phyloP scores from a whole-genome alignment of 2,888 invertebrate genomes.

The Marasmarcha lunaedactyla region DNA sequence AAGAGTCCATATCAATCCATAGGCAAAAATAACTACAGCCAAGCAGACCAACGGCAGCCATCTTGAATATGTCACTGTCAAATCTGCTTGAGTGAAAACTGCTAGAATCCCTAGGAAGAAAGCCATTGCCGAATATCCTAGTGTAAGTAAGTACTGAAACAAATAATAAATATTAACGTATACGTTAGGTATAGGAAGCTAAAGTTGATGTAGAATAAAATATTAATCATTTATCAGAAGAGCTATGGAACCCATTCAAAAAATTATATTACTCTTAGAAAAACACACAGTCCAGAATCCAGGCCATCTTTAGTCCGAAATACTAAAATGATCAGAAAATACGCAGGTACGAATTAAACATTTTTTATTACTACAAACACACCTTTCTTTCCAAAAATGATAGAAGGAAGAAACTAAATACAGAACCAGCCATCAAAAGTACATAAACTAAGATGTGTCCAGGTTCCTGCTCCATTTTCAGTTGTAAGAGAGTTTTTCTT shows the following conservation, averaged over 20 bases:
- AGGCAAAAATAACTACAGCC: conserved; percentile 33
- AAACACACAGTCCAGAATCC: too few relatives aligned
- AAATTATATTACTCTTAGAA: too few relatives aligned
- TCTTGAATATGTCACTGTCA: conserved; percentile 28
- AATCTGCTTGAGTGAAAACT: conserved; percentile 41
- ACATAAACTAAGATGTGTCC: not conserved
- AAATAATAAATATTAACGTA: too few relatives aligned
- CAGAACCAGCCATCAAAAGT: not conserved
- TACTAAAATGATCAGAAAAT: too few relatives aligned
- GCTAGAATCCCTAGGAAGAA: conserved; percentile 41
- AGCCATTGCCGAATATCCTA: conserved; percentile 36
- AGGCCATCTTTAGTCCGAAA: too few relatives aligned
- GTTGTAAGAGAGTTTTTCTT: not conserved
- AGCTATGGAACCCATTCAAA: too few relatives aligned
- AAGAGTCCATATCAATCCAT: conserved; percentile 38
- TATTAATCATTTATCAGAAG: too few relatives aligned
- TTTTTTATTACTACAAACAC: too few relatives aligned
- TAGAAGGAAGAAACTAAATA: not conserved
- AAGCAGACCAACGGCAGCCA: conserved; percentile 34
- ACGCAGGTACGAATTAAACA: too few relatives aligned
- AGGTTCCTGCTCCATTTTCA: not conserved
- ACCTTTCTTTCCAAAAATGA: not conserved
- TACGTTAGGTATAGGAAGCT: too few relatives aligned
- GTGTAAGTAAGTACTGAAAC: conserved; percentile 40
- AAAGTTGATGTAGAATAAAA: too few relatives aligned